These are phyloP conservation scores for Argyra leucocephala DNA, from an alignment of 2,888 invertebrate species.

Conservation along the genomic window DNA sequence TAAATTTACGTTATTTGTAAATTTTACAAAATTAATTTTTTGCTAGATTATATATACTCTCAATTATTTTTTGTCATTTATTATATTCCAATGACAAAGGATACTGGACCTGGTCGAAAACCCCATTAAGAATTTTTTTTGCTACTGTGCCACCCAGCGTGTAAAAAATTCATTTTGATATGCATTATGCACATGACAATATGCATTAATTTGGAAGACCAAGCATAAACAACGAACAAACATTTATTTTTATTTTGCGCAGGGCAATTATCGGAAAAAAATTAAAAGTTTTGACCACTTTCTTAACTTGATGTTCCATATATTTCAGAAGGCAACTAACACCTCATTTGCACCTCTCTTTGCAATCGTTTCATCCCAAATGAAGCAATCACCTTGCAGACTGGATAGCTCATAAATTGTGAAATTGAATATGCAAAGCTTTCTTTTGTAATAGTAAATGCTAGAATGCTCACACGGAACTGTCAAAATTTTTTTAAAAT, in stretches of 20 bases:
- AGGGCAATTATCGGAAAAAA: constrained; percentile 23
- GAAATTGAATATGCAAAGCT: constrained; percentile 24
- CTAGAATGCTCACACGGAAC: constrained; percentile 20
- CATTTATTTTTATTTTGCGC: constrained; percentile 20
- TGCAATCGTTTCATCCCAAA: constrained; percentile 26
- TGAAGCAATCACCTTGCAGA: constrained; percentile 18
- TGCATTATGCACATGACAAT: too few species aligned
- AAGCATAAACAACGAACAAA: constrained; percentile 18
- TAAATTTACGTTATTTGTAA: too few species aligned
- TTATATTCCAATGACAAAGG: too few species aligned
- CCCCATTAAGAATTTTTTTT: too few species aligned
- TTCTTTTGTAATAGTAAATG: constrained; percentile 23
- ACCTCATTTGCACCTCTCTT: constrained; percentile 27
- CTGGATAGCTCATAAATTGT: constrained; percentile 22
- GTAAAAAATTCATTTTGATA: too few species aligned
- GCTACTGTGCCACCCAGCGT: too few species aligned
- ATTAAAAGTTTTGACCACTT: constrained; percentile 17
- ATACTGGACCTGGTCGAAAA: too few species aligned
- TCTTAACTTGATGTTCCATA: constrained; percentile 17
- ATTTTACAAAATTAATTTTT: too few species aligned
- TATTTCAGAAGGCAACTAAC: constrained; percentile 22
- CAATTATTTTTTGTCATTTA: too few species aligned
- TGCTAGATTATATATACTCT: too few species aligned
- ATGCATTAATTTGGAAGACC: constrained; percentile 16
- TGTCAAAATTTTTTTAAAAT: constrained; percentile 24